Evolutionary conservation across 1,140 invertebrate species (phyloP), one percentile per base, ranked within the genome.

Genomic region (Panagrolaimus sp.): DNA sequence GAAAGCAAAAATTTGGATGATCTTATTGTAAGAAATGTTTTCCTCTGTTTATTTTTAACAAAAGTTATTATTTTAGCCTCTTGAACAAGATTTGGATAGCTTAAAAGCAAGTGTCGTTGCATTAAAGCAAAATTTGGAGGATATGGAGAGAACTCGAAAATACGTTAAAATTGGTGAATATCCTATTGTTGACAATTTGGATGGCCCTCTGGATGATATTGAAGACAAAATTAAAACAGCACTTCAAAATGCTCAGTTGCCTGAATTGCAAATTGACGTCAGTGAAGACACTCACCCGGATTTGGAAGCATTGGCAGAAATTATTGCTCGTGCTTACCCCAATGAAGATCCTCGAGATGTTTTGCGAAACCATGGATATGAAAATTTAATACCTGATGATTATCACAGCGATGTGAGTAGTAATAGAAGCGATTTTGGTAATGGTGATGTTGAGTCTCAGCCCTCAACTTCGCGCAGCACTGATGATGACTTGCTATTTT

Each of bases 271-370:
- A 57, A 20, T 57, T 46, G 31, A 38, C 7, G 31, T 38, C 7
- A 44, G 42, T 46, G 70, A 63, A 48, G n/a, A 43, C 42, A 42
- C 46, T 8, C 16, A 75, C 14, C 45, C 76, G 42, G 68, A 80
- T 53, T 48, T 80, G 31, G 72, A 78, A 38, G 74, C 75, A 23
- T 73, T 78, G n/a, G 78, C 78, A 7, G 71, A 80, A 64, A 62
- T 79, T 13, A 69, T 79, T 23, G 75, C 78, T 13, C 76, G 75
- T 20, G 51, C 78, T 25, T 79, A 78, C 47, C 70, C 78, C 9
- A 69, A 77, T 62, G 53, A 71, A 70, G 48, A 74, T 61, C 78
- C 78, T 11, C 66, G 67, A 27, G 68, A 79, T 63, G 78, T 79
- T 25, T 67, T 79, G 5, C 65, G 71, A 47, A 74, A 77, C 31